Evolutionary conservation across 1,140 invertebrate genomes (phyloP), one percentile per base, ranked within the genome.

Genomic region (Heliconius nattereri): DNA sequence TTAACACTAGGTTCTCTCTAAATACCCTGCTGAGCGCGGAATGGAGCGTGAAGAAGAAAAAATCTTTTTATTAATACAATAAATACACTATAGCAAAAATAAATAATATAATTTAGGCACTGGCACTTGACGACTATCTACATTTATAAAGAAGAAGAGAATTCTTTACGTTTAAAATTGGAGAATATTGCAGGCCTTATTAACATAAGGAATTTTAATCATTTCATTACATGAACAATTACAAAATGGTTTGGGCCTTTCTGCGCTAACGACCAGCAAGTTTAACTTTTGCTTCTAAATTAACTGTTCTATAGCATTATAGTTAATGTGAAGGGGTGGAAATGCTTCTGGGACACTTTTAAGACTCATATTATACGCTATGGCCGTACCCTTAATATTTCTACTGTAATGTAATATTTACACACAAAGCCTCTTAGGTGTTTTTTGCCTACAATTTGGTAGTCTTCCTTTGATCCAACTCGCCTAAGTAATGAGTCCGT

Each of bases 151-250:
- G 9, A 7, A 35, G 6, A 35, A 35, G 32, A 35, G 32, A 35
- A 35, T 35, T 35, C 32, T 35, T 26, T 29, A 26, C 29, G 13
- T 1, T 13, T 26, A 66, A 66, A 66, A 66, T 66, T n/a, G 29
- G 23, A 29, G 23, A 66, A 66, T 29, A 29, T 66, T 66, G 60
- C 60, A 26, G 3, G 13, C 26, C 60, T 66, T 29, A 66, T 23
- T 7, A 26, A 16, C 26, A 66, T 66, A 66, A 66, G 60, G 60
- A 66, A 66, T 66, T 66, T 66, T 26, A 26, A 66, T 66, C 26
- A 66, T 66, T 66, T 66, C 60, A 66, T 66, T 66, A 29, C 60
- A 66, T 29, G 26, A 66, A 66, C 60, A 26, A 66, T 66, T 66
- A 66, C 23, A 66, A 29, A 66, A 66, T 26, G 54, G n/a, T 60